Evolutionary conservation across 1,140 invertebrate genomes (phyloP).

Genomic region (Lysiphlebus fabarum): DNA sequence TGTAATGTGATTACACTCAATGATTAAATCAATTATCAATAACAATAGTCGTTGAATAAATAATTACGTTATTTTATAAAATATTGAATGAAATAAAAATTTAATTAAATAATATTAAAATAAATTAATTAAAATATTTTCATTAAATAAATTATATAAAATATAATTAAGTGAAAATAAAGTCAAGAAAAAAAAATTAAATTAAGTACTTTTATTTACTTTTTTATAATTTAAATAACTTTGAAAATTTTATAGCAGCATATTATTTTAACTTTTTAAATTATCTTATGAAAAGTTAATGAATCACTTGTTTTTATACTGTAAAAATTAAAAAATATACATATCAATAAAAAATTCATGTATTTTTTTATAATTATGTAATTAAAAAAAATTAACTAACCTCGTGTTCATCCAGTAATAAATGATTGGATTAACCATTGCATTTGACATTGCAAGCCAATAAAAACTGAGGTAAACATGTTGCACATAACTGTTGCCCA

Average conservation of each 20-base stretch:
- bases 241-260: neutral
- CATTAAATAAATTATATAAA: no score
- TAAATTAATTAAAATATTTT: no score
- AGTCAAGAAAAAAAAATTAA: no score
- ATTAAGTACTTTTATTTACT: no score
- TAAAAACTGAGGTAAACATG: constrained; percentile 82
- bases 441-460: constrained; percentile 89
- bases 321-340: neutral
- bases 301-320: neutral
- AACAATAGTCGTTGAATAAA: no score
- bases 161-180: no score
- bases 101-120: no score
- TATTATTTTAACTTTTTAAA: neutral
- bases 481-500: constrained; percentile 71
- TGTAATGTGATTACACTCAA: no score
- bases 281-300: neutral
- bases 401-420: constrained; percentile 90
- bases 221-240: no score
- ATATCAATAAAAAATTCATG: constrained; percentile 12
- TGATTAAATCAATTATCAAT: no score
- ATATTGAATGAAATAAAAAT: no score
- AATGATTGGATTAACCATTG: constrained; percentile 88
- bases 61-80: no score
- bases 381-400: constrained; percentile 44
- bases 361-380: constrained; percentile 25